A percentile compares a stretch with the other conserved stretches of the same genome.
Conservation (phyloP, 1,140 invertebrate genomes). For the Reticulitermes speratus region DNA sequence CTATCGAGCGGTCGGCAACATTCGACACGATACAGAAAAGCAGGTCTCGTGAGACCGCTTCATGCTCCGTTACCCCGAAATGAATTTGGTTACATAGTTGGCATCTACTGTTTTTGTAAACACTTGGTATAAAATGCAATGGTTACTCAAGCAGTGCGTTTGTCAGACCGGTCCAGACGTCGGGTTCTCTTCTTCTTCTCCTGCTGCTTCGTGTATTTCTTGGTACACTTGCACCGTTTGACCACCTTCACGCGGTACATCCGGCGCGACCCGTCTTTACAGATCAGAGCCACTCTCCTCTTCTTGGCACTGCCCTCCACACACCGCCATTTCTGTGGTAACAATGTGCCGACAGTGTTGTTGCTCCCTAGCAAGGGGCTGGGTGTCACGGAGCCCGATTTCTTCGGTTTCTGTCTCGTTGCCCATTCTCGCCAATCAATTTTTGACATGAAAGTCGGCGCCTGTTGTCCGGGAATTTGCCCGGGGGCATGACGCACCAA, state of each 20-base stretch:
- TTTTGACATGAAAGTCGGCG: not conserved
- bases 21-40: no score
- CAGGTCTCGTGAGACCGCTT: no score
- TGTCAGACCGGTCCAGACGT: not conserved
- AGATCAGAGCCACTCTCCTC: conserved; percentile 28
- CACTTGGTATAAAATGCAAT: not conserved
- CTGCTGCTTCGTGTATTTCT: not conserved
- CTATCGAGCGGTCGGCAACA: no score
- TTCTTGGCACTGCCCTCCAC: conserved; percentile 4
- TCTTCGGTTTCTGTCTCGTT: not conserved
- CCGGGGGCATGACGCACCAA: conserved; percentile 31
- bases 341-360: not conserved
- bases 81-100: not conserved
- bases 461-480: not conserved
- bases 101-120: conserved; percentile 2
- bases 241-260: conserved; percentile 30
- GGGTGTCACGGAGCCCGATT: not conserved
- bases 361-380: not conserved
- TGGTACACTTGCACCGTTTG: conserved; percentile 32
- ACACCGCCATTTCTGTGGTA: conserved; percentile 29
- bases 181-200: not conserved
- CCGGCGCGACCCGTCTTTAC: conserved; percentile 28
- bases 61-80: no score
- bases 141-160: not conserved
- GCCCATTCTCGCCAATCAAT: not conserved